phyloP scores from a whole-genome alignment of 92 coral and sea anemone genomes.

The Diadumene lineata region DNA sequence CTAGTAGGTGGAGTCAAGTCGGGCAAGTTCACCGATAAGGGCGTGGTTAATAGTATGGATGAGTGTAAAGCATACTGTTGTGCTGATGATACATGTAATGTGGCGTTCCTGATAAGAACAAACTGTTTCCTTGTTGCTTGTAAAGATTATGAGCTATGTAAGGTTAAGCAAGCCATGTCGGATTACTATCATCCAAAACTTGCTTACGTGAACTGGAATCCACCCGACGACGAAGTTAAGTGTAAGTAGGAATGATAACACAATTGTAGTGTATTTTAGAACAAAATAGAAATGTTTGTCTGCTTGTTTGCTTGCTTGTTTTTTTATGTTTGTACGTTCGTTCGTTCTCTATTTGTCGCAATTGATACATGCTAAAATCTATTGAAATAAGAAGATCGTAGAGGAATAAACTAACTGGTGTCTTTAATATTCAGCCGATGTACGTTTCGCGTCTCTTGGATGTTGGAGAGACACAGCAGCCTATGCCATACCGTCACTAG shows the following conservation, averaged over 20 bases:
- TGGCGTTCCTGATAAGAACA: constrained; percentile 74
- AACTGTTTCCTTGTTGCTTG: constrained; percentile 95
- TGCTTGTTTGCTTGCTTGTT: too few relatives aligned
- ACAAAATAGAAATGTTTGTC: too few relatives aligned
- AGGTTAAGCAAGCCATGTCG: constrained; percentile 68
- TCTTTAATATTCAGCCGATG: constrained; percentile 50
- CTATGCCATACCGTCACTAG: constrained; percentile 62
- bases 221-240: constrained; percentile 73
- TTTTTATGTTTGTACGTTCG: too few relatives aligned
- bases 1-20: constrained; percentile 85
- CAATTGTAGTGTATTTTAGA: too few relatives aligned
- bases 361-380: too few relatives aligned
- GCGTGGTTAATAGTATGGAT: constrained; percentile 70
- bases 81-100: constrained; percentile 78
- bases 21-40: constrained; percentile 85
- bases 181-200: constrained; percentile 76
- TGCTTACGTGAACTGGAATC: constrained; percentile 88
- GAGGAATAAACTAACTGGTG: too few relatives aligned
- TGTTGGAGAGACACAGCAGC: constrained; percentile 90
- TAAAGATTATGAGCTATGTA: constrained; percentile 79
- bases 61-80: constrained; percentile 90
- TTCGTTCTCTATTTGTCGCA: too few relatives aligned
- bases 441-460: constrained; percentile 81
- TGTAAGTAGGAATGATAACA: constrained; percentile 33
- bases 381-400: too few relatives aligned